phyloP scores from a whole-genome alignment of 1,140 invertebrate species.

The Apolygus lucorum region DNA sequence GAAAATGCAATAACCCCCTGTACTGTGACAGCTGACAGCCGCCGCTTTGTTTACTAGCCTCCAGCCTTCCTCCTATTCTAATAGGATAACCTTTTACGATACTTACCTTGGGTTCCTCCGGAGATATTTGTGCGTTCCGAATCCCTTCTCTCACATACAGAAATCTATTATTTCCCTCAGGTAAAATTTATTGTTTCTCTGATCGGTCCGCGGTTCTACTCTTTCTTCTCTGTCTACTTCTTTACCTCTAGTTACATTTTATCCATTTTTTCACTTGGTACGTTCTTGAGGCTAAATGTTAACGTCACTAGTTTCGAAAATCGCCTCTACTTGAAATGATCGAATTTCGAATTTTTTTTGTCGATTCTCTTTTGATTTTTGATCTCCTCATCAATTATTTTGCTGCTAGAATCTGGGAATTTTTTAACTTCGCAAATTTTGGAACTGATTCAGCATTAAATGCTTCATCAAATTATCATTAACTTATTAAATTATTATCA shows the following conservation, averaged over 20 bases:
- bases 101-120: not conserved
- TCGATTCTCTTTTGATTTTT: too few relatives aligned
- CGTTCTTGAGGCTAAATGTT: too few relatives aligned
- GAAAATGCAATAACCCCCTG: slow-evolving; percentile 14
- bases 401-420: too few relatives aligned
- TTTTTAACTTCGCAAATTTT: too few relatives aligned
- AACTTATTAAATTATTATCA: too few relatives aligned
- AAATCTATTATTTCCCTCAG: slow-evolving; percentile 1
- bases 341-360: too few relatives aligned
- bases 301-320: too few relatives aligned
- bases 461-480: too few relatives aligned
- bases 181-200: not conserved
- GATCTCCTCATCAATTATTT: too few relatives aligned
- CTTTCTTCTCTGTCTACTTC: not conserved
- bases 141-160: not conserved
- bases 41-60: slow-evolving; percentile 16
- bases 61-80: slow-evolving; percentile 8
- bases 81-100: slow-evolving; percentile 15
- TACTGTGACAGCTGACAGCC: slow-evolving; percentile 16
- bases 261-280: not conserved
- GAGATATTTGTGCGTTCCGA: slow-evolving; percentile 11
- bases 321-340: too few relatives aligned
- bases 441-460: too few relatives aligned
- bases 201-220: not conserved
- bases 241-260: not conserved